Percentiles rank a stretch among this genome's conserved stretches.
These are phyloP conservation scores for Thaumetopoea pityocampa DNA, from an alignment of 1,140 invertebrate species.

Conservation along the genomic window DNA sequence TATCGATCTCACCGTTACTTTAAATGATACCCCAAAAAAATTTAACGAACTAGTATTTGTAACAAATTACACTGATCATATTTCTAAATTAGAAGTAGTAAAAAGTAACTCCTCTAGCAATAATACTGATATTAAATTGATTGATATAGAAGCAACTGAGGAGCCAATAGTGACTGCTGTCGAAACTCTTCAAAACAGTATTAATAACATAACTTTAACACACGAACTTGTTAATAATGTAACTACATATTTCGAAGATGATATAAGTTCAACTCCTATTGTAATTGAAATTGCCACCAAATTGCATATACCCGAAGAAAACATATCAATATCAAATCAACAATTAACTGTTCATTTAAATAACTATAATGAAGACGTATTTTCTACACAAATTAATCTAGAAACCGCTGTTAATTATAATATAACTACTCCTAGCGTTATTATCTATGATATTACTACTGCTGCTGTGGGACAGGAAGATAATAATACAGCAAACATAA, in stretches of 20 bases:
- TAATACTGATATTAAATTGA: constrained; percentile 14
- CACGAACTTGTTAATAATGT: constrained; percentile 66
- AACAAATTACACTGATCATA: constrained; percentile 17
- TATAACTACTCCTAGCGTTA: no score
- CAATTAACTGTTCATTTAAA: neutral
- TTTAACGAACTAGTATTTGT: constrained; percentile 10
- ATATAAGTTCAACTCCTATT: constrained; percentile 31
- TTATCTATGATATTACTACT: no score
- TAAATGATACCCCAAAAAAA: constrained; percentile 28
- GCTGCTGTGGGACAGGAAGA: no score
- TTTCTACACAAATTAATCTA: neutral
- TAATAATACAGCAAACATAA: no score
- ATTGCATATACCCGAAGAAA: constrained; percentile 26
- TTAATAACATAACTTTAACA: constrained; percentile 31
- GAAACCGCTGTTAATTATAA: no score
- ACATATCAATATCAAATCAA: neutral
- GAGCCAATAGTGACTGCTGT: constrained; percentile 12
- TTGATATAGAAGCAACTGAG: constrained; percentile 8
- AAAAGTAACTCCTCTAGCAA: constrained; percentile 23
- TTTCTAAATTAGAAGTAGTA: constrained; percentile 27
- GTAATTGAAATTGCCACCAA: constrained; percentile 57
- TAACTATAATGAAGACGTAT: neutral
- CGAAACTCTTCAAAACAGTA: constrained; percentile 20
- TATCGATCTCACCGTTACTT: constrained; percentile 53
- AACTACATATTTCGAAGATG: constrained; percentile 41